Conservation (phyloP, 23 tunicate genomes). For the Trididemnum nubilum region DNA sequence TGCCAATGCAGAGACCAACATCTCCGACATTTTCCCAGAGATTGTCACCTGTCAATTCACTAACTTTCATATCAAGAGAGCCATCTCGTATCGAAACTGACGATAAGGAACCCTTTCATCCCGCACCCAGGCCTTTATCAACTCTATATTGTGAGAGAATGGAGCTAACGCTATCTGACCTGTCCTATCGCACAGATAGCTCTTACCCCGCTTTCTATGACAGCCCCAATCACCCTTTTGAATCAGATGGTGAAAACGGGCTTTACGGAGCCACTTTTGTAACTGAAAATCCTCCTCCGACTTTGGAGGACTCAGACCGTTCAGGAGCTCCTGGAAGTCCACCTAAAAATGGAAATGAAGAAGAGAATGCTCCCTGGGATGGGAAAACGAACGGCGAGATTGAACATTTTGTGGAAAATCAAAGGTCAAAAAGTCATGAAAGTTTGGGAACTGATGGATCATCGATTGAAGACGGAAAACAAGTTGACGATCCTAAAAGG, state of each 20-base stretch:
- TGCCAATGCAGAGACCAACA: background rate
- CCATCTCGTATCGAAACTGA: background rate
- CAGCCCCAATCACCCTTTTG: background rate
- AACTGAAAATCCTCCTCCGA: too few species aligned
- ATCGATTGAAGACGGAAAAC: too few species aligned
- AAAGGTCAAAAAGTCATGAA: too few species aligned
- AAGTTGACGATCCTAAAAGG: too few species aligned
- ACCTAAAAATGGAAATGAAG: background rate
- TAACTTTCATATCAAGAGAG: constrained; percentile 7
- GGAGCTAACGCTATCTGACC: constrained; percentile 44
- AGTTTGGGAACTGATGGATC: background rate
- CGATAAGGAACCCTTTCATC: background rate
- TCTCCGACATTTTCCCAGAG: background rate
- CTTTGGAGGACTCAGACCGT: background rate
- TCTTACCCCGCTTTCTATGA: background rate
- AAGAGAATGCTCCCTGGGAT: background rate
- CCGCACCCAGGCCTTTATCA: constrained; percentile 29
- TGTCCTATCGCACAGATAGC: background rate
- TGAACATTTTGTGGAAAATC: too few species aligned
- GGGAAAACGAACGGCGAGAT: background rate
- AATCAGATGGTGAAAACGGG: background rate
- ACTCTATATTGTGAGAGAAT: constrained; percentile 72
- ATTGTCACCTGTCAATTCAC: background rate
- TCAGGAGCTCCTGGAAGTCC: background rate
- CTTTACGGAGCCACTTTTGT: background rate